Base-by-base conservation (phyloP, 1,140 invertebrate species). In the Caenorhabditis latens region DNA sequence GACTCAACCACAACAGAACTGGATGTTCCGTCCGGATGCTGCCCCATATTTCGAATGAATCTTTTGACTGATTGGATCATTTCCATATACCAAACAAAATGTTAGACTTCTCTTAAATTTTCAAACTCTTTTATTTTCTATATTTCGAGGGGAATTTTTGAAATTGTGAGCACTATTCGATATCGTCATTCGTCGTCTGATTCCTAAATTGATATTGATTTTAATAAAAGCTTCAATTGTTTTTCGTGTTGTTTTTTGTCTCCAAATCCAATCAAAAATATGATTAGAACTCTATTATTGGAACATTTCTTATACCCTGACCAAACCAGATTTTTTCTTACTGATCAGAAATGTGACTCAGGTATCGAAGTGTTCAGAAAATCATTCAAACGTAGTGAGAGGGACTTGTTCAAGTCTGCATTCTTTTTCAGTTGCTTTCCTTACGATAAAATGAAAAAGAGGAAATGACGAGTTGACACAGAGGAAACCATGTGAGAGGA, bases 111-210 rank as follows among this genome's bases (percentile, higher is more conserved):
- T 53, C 16, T 53, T 16, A 13, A 24, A 50, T 3, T 79, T 24
- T 79, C 42, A 21, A 13, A 24, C 24, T 4, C 19, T 43, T 24
- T 71, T 13, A 24, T 79, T n/a, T 79, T 79, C 24, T 50, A 14
- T 79, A 79, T 79, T 48, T 79, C 71, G 71, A 79, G 71, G 71
- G 71, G 71, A 79, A 79, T 24, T 50, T 79, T 79, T 24, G 40
- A 71, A 79, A 79, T 79, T 79, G 71, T 79, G 71, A 79, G 71
- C 71, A 79, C 71, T 79, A 79, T 79, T 79, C 71, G 71, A 79
- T 79, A 50, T 46, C 46, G 71, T 79, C 71, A 79, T 79, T 79
- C 46, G 71, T 79, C 71, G 71, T 79, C 71, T 50, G 71, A 79
- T 79, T 79, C 46, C 24, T 50, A 21, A 71, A 67, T 67, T 67